Conservation (phyloP, 2,113 vertebrate species). For the Sarotherodon lohbergeri region DNA sequence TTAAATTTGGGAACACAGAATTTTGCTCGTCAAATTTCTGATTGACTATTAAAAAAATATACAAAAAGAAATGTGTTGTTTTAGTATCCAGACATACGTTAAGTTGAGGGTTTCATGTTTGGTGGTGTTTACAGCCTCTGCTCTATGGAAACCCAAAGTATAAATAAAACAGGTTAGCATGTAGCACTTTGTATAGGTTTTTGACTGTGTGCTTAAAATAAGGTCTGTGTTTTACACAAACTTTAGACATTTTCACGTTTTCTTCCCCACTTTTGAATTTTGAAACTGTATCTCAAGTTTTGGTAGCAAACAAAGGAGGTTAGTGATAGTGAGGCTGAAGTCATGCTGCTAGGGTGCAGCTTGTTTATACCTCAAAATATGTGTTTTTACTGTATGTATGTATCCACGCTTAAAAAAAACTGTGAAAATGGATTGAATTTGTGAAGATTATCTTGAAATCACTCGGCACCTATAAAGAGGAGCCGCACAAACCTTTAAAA, state of each 20-base stretch:
- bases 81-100: not conserved
- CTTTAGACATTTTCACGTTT: not conserved
- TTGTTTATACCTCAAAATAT: not conserved
- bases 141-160: not conserved
- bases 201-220: not conserved
- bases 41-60: not conserved
- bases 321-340: not conserved
- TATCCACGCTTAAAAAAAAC: not conserved
- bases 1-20: not conserved
- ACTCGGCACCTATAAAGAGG: not conserved
- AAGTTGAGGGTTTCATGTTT: not conserved
- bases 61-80: not conserved
- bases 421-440: not conserved
- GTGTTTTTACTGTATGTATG: not conserved
- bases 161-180: not conserved
- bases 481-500: not conserved
- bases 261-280: not conserved
- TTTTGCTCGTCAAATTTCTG: not conserved
- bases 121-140: not conserved
- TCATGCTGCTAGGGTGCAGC: not conserved
- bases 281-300: not conserved
- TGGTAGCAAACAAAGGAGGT: not conserved
- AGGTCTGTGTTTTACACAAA: not conserved
- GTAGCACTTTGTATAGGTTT: not conserved
- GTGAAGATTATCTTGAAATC: not conserved